phyloP scores from a whole-genome alignment of 92 coral and sea anemone species.

The Palythoa caribaeorum region DNA sequence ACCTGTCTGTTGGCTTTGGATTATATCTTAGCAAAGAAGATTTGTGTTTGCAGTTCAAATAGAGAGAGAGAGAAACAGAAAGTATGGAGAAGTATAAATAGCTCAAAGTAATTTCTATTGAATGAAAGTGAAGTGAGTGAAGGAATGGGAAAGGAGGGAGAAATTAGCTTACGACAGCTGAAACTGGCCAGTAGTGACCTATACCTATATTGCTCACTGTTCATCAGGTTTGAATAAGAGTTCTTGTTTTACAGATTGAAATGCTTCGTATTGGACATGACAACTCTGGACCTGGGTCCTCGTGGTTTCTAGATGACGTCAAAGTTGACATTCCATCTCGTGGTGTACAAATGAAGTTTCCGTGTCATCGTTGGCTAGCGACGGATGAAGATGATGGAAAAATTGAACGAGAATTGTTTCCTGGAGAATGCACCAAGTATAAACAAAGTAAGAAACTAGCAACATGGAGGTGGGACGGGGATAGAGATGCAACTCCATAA shows the following conservation, averaged over 20 bases:
- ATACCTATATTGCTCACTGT: no score
- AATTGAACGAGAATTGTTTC: slow-evolving; percentile 88
- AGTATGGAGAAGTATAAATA: no score
- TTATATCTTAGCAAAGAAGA: no score
- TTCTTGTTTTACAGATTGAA: slow-evolving; percentile 61
- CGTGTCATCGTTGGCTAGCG: slow-evolving; percentile 99
- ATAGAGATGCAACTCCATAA: neutral
- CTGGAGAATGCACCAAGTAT: slow-evolving; percentile 70
- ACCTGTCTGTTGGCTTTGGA: no score
- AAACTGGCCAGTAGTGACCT: no score
- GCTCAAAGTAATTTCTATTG: no score
- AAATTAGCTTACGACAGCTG: no score
- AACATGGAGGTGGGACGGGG: neutral
- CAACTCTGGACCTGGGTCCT: slow-evolving; percentile 84
- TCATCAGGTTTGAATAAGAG: neutral
- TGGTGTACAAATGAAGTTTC: slow-evolving; percentile 89
- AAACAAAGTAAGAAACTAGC: slow-evolving; percentile 72
- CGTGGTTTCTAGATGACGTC: slow-evolving; percentile 93
- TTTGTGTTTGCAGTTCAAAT: no score
- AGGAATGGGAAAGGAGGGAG: no score
- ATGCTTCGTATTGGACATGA: slow-evolving; percentile 95
- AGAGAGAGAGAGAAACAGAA: no score
- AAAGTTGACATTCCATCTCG: slow-evolving; percentile 92
- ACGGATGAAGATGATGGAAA: slow-evolving; percentile 96
- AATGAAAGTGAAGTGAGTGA: no score